phyloP scores from a whole-genome alignment of 2,113 vertebrate species.

The Lethenteron reissneri region DNA sequence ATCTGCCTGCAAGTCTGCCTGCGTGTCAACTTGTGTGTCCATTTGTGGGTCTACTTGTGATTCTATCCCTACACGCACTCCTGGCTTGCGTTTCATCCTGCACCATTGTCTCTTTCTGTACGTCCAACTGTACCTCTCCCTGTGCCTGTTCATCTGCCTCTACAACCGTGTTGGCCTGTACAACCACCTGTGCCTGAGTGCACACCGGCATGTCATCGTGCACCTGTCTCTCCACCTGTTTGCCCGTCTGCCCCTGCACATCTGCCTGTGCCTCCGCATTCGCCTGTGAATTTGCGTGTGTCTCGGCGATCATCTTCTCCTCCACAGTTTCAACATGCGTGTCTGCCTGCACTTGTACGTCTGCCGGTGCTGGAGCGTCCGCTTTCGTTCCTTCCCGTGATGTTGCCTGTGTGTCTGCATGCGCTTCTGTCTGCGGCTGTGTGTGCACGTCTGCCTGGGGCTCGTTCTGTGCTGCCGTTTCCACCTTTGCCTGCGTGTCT shows the following conservation, averaged over 20 bases:
- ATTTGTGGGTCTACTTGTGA: too few species aligned
- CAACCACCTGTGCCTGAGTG: too few species aligned
- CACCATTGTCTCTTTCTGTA: too few species aligned
- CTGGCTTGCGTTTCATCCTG: too few species aligned
- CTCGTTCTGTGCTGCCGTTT: not conserved
- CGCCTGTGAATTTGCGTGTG: not conserved
- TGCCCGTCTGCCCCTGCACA: not conserved
- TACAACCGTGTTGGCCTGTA: too few species aligned
- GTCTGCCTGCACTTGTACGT: not conserved
- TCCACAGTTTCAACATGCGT: not conserved
- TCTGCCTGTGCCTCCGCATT: not conserved
- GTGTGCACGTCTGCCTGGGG: not conserved
- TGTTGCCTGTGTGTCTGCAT: not conserved
- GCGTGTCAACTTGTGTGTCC: too few species aligned
- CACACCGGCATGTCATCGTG: too few species aligned
- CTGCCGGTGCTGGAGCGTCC: not conserved
- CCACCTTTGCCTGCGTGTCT: not conserved
- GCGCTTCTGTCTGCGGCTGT: not conserved
- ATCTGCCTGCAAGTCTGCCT: too few species aligned
- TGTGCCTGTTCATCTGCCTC: too few species aligned
- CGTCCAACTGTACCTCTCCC: too few species aligned
- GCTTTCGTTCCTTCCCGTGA: not conserved
- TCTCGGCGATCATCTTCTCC: not conserved
- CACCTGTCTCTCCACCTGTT: not conserved
- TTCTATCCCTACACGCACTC: too few species aligned